Evolutionary conservation across 2,888 invertebrate genomes (phyloP).

Genomic region (Drosophila neonasuta): DNA sequence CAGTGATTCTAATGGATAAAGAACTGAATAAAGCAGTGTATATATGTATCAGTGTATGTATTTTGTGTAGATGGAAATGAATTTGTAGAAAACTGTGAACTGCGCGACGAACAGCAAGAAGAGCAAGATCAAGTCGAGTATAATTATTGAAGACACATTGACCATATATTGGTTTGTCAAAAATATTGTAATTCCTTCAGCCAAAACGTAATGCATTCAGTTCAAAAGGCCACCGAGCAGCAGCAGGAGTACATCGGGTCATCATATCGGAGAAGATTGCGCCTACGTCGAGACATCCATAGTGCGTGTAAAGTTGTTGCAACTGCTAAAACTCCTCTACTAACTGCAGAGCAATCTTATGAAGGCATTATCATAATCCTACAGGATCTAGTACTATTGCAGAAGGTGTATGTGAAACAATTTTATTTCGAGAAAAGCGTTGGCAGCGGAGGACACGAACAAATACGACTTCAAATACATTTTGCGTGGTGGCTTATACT

Average conservation of each 20-base stretch:
- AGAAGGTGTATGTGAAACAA: conserved; percentile 78
- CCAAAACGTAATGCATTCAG: conserved; percentile 77
- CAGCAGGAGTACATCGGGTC: conserved; percentile 65
- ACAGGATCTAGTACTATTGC: conserved; percentile 62
- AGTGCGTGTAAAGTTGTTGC: neutral
- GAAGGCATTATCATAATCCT: conserved; percentile 22
- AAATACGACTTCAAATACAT: neutral
- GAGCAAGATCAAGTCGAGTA: neutral
- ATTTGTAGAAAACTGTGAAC: conserved; percentile 4
- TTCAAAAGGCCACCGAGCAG: conserved; percentile 63
- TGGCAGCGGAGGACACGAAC: conserved; percentile 75
- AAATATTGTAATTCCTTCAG: conserved; percentile 24
- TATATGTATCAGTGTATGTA: neutral
- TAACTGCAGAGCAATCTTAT: conserved; percentile 13
- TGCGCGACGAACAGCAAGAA: conserved; percentile 2
- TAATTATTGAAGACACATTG: neutral
- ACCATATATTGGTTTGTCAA: conserved; percentile 20
- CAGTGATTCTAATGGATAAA: neutral
- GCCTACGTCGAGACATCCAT: conserved; percentile 43
- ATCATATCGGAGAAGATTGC: conserved; percentile 64
- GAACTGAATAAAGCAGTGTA: neutral
- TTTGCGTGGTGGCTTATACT: conserved; percentile 12
- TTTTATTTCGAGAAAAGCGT: conserved; percentile 80
- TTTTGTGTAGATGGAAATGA: conserved; percentile 2
- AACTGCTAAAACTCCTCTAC: neutral